Conservation (phyloP, 2,797 vertebrate species). For the Thaleichthys pacificus region DNA sequence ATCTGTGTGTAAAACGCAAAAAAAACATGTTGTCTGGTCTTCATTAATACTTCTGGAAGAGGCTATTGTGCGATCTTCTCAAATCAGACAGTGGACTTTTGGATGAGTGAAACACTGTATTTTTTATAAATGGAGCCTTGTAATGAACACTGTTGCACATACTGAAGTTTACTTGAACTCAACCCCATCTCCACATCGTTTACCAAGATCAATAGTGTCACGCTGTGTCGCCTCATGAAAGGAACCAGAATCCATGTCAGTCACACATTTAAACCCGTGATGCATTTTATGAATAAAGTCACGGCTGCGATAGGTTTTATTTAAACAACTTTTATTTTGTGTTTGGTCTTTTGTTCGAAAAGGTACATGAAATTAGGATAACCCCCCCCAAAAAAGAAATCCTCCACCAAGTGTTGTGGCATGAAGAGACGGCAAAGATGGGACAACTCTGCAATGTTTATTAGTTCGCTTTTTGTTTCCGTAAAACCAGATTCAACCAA, state of each 20-base stretch:
- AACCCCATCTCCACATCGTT: constrained; percentile 37
- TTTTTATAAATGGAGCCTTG: constrained; percentile 39
- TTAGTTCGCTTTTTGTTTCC: constrained; percentile 30
- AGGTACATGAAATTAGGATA: constrained; percentile 55
- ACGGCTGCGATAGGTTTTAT: constrained; percentile 12
- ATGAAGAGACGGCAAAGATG: constrained; percentile 31
- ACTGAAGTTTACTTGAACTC: constrained; percentile 20
- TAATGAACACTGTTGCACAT: constrained; percentile 32
- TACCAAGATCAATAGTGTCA: constrained; percentile 38
- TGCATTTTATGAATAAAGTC: constrained; percentile 14
- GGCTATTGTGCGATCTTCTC: not conserved
- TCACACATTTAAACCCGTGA: not conserved
- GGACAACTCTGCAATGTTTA: not conserved
- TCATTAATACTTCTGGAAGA: not conserved
- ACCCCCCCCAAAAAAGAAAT: constrained; percentile 21
- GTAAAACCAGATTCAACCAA: constrained; percentile 43
- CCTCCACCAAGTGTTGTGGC: constrained; percentile 29
- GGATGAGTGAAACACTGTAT: constrained; percentile 28
- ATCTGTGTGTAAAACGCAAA: not conserved
- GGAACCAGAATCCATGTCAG: constrained; percentile 11
- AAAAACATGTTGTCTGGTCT: not conserved
- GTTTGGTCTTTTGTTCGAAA: constrained; percentile 53
- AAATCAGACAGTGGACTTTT: constrained; percentile 22
- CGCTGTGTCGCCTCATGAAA: constrained; percentile 6
- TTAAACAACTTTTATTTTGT: constrained; percentile 68